phyloP scores from a whole-genome alignment of 2,888 invertebrate genomes.

The Lucinisca nassula region DNA sequence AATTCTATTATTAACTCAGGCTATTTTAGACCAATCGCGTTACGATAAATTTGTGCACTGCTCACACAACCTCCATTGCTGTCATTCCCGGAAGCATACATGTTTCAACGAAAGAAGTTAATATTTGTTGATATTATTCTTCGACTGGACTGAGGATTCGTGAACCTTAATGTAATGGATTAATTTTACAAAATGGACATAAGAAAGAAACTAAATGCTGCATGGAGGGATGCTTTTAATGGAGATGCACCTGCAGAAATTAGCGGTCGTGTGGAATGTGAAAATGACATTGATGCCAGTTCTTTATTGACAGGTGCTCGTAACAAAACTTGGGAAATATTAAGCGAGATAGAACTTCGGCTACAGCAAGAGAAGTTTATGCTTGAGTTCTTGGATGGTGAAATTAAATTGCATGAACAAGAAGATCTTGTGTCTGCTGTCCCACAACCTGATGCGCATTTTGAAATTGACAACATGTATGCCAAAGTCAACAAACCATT shows the following conservation, averaged over 20 bases:
- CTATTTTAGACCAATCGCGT: neutral
- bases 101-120: neutral
- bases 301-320: constrained; percentile 34
- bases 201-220: constrained; percentile 26
- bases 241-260: constrained; percentile 51
- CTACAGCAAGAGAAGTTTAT: constrained; percentile 59
- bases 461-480: constrained; percentile 43
- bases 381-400: constrained; percentile 26
- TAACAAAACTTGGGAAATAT: constrained; percentile 29
- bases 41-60: neutral
- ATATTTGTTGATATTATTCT: neutral
- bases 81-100: neutral
- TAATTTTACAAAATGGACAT: constrained; percentile 22
- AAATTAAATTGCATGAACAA: constrained; percentile 8
- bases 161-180: neutral
- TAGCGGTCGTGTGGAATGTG: constrained; percentile 60
- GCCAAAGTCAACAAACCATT: constrained; percentile 63
- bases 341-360: constrained; percentile 35
- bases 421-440: neutral
- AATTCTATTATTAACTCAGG: neutral
- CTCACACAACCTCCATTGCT: neutral
- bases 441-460: neutral
- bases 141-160: neutral
- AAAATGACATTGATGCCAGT: constrained; percentile 37
- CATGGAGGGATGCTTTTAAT: constrained; percentile 52